phyloP scores from a whole-genome alignment of 2,888 invertebrate species.

The Trissolcus japonicus region DNA sequence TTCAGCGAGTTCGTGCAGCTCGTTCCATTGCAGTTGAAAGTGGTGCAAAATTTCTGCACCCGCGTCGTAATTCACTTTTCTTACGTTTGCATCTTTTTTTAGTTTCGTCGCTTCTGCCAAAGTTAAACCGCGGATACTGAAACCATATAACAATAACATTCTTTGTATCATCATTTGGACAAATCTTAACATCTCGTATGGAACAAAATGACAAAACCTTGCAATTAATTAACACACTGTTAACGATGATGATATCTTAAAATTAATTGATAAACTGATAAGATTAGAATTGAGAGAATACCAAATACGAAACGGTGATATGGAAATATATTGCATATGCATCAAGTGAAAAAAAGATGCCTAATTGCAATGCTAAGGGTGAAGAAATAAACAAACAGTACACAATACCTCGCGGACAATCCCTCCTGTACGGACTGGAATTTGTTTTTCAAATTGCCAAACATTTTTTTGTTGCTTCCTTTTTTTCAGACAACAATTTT shows the following conservation, averaged over 20 bases:
- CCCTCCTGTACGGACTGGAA: conserved; percentile 74
- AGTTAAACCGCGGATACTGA: conserved; percentile 70
- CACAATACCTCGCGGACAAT: conserved; percentile 71
- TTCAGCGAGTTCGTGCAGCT: conserved; percentile 83
- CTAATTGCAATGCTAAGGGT: too few species aligned
- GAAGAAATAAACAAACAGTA: too few species aligned
- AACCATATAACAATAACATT: conserved; percentile 31
- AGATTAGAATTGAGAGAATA: too few species aligned
- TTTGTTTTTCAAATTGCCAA: conserved; percentile 71
- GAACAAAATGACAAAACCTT: too few species aligned
- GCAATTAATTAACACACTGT: too few species aligned
- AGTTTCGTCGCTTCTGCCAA: conserved; percentile 64
- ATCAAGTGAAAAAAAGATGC: too few species aligned
- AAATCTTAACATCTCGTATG: too few species aligned
- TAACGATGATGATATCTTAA: too few species aligned
- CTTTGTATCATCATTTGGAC: neutral
- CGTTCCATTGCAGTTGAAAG: conserved; percentile 85
- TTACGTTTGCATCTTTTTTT: conserved; percentile 49
- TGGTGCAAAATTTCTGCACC: conserved; percentile 83
- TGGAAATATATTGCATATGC: too few species aligned
- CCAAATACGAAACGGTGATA: too few species aligned
- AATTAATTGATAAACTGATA: too few species aligned
- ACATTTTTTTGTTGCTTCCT: conserved; percentile 67
- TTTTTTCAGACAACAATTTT: conserved; percentile 8
- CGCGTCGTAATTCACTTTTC: conserved; percentile 79